Base-by-base conservation (phyloP, 2,797 vertebrate species). In the Lithobates sylvaticus region DNA sequence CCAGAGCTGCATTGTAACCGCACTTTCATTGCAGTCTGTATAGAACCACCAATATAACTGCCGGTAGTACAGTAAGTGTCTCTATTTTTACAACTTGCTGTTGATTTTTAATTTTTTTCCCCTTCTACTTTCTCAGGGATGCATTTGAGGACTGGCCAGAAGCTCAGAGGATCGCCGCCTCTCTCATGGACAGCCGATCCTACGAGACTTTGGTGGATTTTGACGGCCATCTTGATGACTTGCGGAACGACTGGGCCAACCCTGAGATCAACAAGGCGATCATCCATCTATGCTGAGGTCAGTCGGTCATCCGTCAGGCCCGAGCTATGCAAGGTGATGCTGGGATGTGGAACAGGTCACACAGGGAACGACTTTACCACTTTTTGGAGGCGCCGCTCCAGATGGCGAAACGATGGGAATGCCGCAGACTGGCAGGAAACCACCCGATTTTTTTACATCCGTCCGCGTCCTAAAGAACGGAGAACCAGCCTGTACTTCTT, bases 211-310 rank as follows among this genome's bases (percentile, higher is more conserved):
- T 99, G 5, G 95, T 98, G 89, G 98, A 99, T 93, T 99, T 99
- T 74, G 98, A 99, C 90, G 98, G 99, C 91, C 98, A 99, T 92
- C 92, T 99, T 93, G 98, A 99, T 32, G 98, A 99, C 91, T 96
- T 99, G 74, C 95, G 98, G 83, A 99, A 99, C 0, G 98, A 99
- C 93, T 99, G 98, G 98, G 98, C 98, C 73, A 99, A 99, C 91
- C 98, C 98, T 0, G 97, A 99, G 91, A 98, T 99, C 92, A 99
- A 99, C 92, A 99, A 98, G 90, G 97, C 97, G 0, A 96, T 99
- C 83, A 93, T 99, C 85, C 97, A 99, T 93, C 94, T 99, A 72
- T 99, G 98, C 90, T 99, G 94, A 94, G 89, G 54, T 39, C 32
- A 27, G 4, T 26, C 58, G 78, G 75, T 61, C 39, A 13, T 73